Evolutionary conservation across 2,888 invertebrate species (phyloP), one percentile per base, ranked within the genome.

Genomic region (Agonopterix alstromeriana): DNA sequence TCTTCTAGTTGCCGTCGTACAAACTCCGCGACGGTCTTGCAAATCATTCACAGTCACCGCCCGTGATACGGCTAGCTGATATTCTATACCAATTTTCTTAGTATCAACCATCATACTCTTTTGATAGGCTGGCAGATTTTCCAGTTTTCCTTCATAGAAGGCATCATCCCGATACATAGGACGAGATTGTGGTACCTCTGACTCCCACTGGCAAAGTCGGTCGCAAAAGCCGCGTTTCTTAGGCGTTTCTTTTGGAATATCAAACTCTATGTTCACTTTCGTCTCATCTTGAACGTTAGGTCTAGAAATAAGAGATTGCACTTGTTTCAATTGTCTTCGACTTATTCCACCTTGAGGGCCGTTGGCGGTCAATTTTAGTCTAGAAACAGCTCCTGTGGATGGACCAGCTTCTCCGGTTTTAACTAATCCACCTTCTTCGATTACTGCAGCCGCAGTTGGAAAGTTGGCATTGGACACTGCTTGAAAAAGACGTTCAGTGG

Each of bases 101-200:
- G 70, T 63, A 42, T 73, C 73, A 51, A 77, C 57, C 54, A 66
- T 63, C 67, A 82, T 85, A 27, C 27, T 27, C 70, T 85, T 87
- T 61, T 82, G 75, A 56, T 87, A 88, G 8, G 55, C 63, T 11
- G 82, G 74, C 50, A 88, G 61, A 7, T 73, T 67, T 55, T 80
- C 68, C 46, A 88, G 45, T 50, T 72, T 78, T 0, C 87, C 85
- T 10, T 66, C 68, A 54, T 82, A 88, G 66, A 88, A 88, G 46
- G 73, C 83, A 56, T 88, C 87, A 59, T 88, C 87, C 51, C 87
- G 69, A 55, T 88, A 88, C 76, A 88, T 68, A 3, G 87, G 87
- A 9, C 87, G 77, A 40, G 83, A 69, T 51, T 85, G 68, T 12
- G 69, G 58, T 42, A 80, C 65, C 53, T 86, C 83, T 41, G 71